These are phyloP conservation scores for Belonocnema kinseyi DNA, from an alignment of 1,140 invertebrate species.

Conservation along the genomic window DNA sequence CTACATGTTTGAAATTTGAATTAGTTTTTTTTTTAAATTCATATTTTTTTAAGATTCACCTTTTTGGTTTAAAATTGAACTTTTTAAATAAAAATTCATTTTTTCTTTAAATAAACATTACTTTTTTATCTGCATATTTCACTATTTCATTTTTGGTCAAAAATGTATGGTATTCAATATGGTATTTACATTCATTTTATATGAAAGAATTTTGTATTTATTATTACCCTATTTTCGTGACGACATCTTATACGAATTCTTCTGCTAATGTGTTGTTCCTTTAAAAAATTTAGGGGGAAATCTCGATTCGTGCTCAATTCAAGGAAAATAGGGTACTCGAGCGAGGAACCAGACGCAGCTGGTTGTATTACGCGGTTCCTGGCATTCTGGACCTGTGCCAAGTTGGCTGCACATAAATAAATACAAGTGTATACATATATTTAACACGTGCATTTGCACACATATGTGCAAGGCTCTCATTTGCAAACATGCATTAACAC, in stretches of 20 bases:
- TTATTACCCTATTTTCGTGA: background rate
- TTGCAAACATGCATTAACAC: background rate
- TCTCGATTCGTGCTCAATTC: background rate
- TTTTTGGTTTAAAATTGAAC: too few species aligned
- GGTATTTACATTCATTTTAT: too few species aligned
- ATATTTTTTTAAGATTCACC: too few species aligned
- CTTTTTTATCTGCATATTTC: too few species aligned
- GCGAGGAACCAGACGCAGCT: slow-evolving; percentile 37
- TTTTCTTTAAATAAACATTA: too few species aligned
- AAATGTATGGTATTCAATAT: too few species aligned
- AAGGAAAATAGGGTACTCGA: slow-evolving; percentile 41
- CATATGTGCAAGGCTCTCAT: slow-evolving; percentile 33
- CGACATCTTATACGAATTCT: background rate
- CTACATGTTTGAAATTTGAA: too few species aligned
- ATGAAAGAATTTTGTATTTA: too few species aligned
- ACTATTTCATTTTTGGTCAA: too few species aligned
- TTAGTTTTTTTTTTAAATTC: too few species aligned
- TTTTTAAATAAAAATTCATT: too few species aligned
- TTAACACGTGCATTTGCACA: slow-evolving; percentile 23
- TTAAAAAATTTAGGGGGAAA: background rate
- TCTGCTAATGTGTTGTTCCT: background rate
- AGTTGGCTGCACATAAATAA: slow-evolving; percentile 46
- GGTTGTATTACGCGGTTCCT: slow-evolving; percentile 39
- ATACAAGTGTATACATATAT: slow-evolving; percentile 37
- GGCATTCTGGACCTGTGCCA: slow-evolving; percentile 40